These are phyloP conservation scores for Lasioglossum pauxillum DNA, from an alignment of 2,888 invertebrate genomes.

Conservation along the genomic window DNA sequence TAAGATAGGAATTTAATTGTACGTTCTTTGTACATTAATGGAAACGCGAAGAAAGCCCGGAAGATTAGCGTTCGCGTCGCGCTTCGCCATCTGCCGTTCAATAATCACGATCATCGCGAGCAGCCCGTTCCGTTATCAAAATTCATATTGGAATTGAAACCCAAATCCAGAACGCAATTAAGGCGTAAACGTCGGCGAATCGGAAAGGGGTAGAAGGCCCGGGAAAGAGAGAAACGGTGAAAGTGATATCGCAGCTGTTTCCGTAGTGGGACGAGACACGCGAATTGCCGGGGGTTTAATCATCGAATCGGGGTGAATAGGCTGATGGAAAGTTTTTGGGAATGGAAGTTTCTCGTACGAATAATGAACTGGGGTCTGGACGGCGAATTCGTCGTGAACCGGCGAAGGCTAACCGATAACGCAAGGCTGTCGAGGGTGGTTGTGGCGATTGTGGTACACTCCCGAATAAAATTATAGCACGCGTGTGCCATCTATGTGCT, in stretches of 20 bases:
- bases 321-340: conserved; percentile 50
- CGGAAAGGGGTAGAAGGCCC: background rate
- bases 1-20: too few species aligned
- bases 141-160: conserved; percentile 1
- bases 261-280: conserved; percentile 36
- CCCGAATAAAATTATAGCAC: too few species aligned
- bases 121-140: background rate
- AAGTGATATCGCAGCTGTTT: conserved; percentile 9
- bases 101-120: background rate
- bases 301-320: conserved; percentile 57
- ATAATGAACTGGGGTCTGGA: conserved; percentile 22
- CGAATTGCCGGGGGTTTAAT: conserved; percentile 49
- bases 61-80: background rate
- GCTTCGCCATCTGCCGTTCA: background rate
- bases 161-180: conserved; percentile 9
- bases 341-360: conserved; percentile 52
- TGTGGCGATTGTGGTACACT: background rate
- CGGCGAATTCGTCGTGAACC: conserved; percentile 42
- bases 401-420: conserved; percentile 38
- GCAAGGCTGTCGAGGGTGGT: background rate
- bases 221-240: background rate
- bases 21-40: too few species aligned
- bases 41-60: too few species aligned
- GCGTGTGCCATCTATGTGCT: too few species aligned
- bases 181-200: conserved; percentile 16